Percentiles rank a stretch among this genome's conserved stretches.
These are phyloP conservation scores for Dorcus hopei DNA, from an alignment of 2,888 invertebrate genomes.

Conservation along the genomic window DNA sequence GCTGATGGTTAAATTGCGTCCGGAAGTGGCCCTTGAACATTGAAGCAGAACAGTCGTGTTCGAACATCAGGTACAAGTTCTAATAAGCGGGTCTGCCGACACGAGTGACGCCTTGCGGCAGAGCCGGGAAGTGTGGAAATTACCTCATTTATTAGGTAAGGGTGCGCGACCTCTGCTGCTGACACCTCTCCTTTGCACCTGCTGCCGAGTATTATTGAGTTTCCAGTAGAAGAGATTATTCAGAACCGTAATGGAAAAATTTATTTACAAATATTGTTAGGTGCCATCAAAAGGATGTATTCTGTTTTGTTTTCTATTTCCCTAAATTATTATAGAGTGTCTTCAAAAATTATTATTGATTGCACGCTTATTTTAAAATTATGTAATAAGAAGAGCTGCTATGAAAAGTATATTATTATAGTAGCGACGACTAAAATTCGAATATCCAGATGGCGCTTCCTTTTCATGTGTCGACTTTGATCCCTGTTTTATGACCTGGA, in stretches of 20 bases:
- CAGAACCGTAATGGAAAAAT: slow-evolving; percentile 25
- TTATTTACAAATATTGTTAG: background rate
- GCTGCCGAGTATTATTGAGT: slow-evolving; percentile 53
- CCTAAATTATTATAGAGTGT: no score
- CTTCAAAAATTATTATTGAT: no score
- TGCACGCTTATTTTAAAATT: no score
- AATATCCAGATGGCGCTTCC: no score
- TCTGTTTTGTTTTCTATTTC: background rate
- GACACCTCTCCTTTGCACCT: slow-evolving; percentile 55
- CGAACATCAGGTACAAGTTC: slow-evolving; percentile 50
- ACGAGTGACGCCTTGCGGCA: slow-evolving; percentile 49
- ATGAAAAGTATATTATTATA: no score
- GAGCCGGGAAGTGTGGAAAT: slow-evolving; percentile 52
- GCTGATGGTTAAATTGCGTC: slow-evolving; percentile 23
- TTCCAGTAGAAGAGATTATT: slow-evolving; percentile 34
- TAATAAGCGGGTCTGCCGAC: slow-evolving; percentile 44
- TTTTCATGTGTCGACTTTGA: no score
- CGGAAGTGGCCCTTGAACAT: slow-evolving; percentile 38
- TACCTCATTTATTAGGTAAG: slow-evolving; percentile 55
- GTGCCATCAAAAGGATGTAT: background rate
- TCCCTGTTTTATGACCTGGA: no score
- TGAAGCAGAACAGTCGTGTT: slow-evolving; percentile 37
- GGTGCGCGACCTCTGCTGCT: slow-evolving; percentile 52
- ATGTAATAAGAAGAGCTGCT: no score
- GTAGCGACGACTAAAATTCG: no score